phyloP scores from a whole-genome alignment of 2,797 vertebrate genomes.

The Xenopus petersii region DNA sequence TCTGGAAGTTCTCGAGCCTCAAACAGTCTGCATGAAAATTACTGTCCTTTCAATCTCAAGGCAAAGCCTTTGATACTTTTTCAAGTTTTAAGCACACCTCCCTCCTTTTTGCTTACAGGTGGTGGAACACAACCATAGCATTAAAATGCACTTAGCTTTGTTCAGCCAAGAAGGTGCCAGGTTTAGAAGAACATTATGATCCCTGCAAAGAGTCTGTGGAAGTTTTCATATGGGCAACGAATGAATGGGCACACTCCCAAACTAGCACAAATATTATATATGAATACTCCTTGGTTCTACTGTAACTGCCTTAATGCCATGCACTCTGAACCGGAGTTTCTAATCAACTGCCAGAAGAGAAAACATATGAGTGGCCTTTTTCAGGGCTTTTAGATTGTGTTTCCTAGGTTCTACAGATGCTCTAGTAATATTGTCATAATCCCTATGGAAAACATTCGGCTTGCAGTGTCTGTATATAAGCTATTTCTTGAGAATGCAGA shows the following conservation, averaged over 20 bases:
- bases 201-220: background rate
- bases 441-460: too few relatives aligned
- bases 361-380: too few relatives aligned
- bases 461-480: too few relatives aligned
- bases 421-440: too few relatives aligned
- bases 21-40: constrained; percentile 38
- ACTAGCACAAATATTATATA: too few relatives aligned
- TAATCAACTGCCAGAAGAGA: too few relatives aligned
- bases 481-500: too few relatives aligned
- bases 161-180: background rate
- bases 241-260: background rate
- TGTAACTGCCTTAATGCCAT: too few relatives aligned
- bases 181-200: constrained; percentile 13
- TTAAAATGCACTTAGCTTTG: constrained; percentile 34
- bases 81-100: constrained; percentile 22
- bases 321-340: too few relatives aligned
- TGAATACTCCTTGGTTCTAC: too few relatives aligned
- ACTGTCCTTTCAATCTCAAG: constrained; percentile 33
- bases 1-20: constrained; percentile 16
- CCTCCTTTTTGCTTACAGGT: constrained; percentile 6
- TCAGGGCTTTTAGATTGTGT: too few relatives aligned
- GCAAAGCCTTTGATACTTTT: constrained; percentile 33
- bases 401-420: too few relatives aligned
- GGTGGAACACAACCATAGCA: constrained; percentile 21
- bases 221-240: background rate